Conservation (phyloP, 92 coral and sea anemone species). For the Palythoa grandis region DNA sequence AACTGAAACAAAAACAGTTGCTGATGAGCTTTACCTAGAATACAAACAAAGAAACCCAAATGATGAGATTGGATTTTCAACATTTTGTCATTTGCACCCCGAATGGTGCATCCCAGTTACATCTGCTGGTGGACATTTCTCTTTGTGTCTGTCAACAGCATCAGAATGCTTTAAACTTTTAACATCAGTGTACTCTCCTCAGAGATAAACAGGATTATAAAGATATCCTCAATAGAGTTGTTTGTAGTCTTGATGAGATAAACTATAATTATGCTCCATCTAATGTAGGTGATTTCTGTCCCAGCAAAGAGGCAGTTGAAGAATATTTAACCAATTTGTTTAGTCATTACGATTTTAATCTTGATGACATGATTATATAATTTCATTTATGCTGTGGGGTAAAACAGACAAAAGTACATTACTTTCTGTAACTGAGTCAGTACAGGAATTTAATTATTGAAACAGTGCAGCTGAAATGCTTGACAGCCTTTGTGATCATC, state of each 20-base stretch:
- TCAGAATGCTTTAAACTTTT: slow-evolving; percentile 21
- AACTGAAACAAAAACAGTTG: too few relatives aligned
- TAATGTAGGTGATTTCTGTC: slow-evolving; percentile 33
- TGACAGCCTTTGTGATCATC: slow-evolving; percentile 17
- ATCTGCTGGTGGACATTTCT: slow-evolving; percentile 6
- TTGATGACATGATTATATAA: neutral
- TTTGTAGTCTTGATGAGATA: slow-evolving; percentile 17
- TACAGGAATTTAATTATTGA: slow-evolving; percentile 6
- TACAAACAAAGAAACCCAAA: too few relatives aligned
- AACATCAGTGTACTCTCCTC: slow-evolving; percentile 18
- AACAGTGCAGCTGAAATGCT: slow-evolving; percentile 26
- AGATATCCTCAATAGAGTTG: slow-evolving; percentile 23
- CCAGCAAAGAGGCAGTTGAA: slow-evolving; percentile 5
- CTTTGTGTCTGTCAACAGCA: slow-evolving; percentile 20
- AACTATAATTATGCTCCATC: slow-evolving; percentile 37
- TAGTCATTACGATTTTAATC: neutral
- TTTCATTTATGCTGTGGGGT: slow-evolving; percentile 20
- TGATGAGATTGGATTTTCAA: too few relatives aligned
- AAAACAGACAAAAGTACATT: neutral
- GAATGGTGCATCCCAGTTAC: slow-evolving; percentile 23
- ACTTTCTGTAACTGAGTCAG: neutral
- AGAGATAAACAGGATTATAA: slow-evolving; percentile 17
- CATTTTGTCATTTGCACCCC: slow-evolving; percentile 29
- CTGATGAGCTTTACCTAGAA: too few relatives aligned
- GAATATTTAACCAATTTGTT: slow-evolving; percentile 2